phyloP scores from a whole-genome alignment of 2,113 vertebrate species.

The Megalops atlanticus region DNA sequence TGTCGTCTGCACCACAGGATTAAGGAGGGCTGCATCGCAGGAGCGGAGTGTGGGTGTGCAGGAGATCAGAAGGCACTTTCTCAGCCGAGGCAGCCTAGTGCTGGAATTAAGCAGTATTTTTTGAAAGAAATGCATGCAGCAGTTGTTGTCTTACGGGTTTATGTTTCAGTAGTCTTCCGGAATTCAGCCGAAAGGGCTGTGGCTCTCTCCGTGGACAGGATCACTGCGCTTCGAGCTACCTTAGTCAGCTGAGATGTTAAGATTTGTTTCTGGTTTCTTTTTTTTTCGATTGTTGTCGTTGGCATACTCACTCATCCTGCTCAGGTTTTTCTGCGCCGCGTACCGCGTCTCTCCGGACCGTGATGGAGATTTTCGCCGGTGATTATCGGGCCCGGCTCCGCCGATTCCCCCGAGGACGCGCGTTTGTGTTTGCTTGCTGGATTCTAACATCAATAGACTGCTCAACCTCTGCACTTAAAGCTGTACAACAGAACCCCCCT shows the following conservation, averaged over 20 bases:
- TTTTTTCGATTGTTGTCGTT: constrained; percentile 16
- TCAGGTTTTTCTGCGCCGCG: not conserved
- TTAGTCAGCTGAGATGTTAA: constrained; percentile 73
- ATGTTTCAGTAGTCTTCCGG: constrained; percentile 42
- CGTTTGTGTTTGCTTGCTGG: constrained; percentile 72
- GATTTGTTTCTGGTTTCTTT: constrained; percentile 42
- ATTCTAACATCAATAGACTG: constrained; percentile 70
- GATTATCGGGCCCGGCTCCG: constrained; percentile 82
- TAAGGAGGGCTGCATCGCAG: constrained; percentile 85
- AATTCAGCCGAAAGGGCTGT: not conserved
- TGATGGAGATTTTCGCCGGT: constrained; percentile 81
- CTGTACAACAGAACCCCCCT: constrained; percentile 44
- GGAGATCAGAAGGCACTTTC: constrained; percentile 72
- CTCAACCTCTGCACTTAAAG: constrained; percentile 57
- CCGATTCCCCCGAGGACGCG: constrained; percentile 75
- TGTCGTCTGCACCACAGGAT: constrained; percentile 79
- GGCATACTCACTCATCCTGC: constrained; percentile 16
- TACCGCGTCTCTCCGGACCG: constrained; percentile 70
- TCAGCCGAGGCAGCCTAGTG: constrained; percentile 61
- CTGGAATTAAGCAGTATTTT: constrained; percentile 73
- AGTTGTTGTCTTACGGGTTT: constrained; percentile 74
- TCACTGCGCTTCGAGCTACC: constrained; percentile 65
- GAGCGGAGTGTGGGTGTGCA: constrained; percentile 81
- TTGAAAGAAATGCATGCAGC: constrained; percentile 75
- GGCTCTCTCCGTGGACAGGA: constrained; percentile 60